A percentile compares a stretch with the other conserved stretches of the same genome.
Evolutionary conservation across 2,113 vertebrate genomes (phyloP).

Genomic region (Lethenteron camtschaticum): DNA sequence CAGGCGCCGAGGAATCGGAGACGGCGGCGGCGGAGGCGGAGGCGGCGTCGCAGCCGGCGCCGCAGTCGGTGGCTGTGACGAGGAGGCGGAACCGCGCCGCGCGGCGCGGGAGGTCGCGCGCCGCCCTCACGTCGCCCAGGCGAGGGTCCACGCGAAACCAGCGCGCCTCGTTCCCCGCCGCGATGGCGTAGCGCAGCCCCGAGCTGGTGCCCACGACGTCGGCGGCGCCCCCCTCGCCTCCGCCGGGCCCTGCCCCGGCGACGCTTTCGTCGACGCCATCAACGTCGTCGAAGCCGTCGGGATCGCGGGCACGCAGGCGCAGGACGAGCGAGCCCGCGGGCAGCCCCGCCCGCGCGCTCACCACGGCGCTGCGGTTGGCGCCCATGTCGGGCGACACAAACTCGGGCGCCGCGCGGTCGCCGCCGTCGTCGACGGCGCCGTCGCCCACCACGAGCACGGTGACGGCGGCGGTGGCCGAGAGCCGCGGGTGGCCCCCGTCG

Average conservation of each 20-base stretch:
- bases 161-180: constrained; percentile 83
- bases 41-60: no score
- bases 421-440: constrained; percentile 73
- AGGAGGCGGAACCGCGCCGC: constrained; percentile 43
- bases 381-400: constrained; percentile 59
- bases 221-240: constrained; percentile 38
- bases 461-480: constrained; percentile 79
- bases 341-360: constrained; percentile 69
- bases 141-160: constrained; percentile 80
- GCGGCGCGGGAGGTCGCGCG: constrained; percentile 57
- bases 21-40: constrained; percentile 25
- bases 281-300: no score
- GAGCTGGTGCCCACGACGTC: constrained; percentile 90
- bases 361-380: constrained; percentile 66
- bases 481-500: constrained; percentile 71
- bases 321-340: constrained; percentile 21
- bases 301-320: no score
- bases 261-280: no score
- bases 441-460: constrained; percentile 75
- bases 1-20: constrained; percentile 73
- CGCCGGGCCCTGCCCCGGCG: no score
- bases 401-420: constrained; percentile 72
- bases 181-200: constrained; percentile 81
- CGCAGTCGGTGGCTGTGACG: constrained; percentile 14
- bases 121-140: constrained; percentile 71